Evolutionary conservation across 2,888 invertebrate genomes (phyloP), one percentile per base, ranked within the genome.

Genomic region (Kuschelorhynchus macadamiae): DNA sequence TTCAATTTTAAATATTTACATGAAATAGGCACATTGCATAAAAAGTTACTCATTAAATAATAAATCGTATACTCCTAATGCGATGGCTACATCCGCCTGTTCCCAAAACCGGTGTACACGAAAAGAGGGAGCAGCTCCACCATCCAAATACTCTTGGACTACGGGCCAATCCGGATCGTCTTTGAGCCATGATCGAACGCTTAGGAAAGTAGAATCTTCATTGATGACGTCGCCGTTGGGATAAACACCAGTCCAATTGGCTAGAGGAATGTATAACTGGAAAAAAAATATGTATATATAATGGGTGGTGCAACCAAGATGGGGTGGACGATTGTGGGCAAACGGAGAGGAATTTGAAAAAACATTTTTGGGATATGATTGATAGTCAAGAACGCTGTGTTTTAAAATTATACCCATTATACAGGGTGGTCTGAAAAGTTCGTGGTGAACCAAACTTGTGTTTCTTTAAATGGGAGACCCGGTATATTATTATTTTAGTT

Each of bases 91-190:
- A 50, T 75, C 75, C 42, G 75, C 67, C 39, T 76, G 75, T 20
- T 74, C 72, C 73, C 75, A 75, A 65, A 76, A 76, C 30, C 75
- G 65, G 59, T 76, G 76, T 41, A 75, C 75, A 30, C 56, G 33
- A 50, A 73, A 71, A 2, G 33, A 55, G 4, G 74, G 74, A 20
- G 64, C 61, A 14, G 71, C 39, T 3, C 75, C 75, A 21, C 75
- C 75, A 41, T 74, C 72, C 57, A 76, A 56, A 41, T 72, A 72
- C 17, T 62, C 42, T 47, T 76, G 71, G 25, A 75, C 68, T 49
- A 71, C 67, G 11, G 56, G 16, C 66, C 69, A 76, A 20, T 74
- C 68, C 1, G 73, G 73, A 69, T 76, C 76, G 0, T 71, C 60
- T 59, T 75, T 74, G 53, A 73, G 75, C 65, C 72, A 76, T 2